These are phyloP conservation scores for Phoxinus dragarum DNA, from an alignment of 2,797 vertebrate genomes.

Conservation along the genomic window DNA sequence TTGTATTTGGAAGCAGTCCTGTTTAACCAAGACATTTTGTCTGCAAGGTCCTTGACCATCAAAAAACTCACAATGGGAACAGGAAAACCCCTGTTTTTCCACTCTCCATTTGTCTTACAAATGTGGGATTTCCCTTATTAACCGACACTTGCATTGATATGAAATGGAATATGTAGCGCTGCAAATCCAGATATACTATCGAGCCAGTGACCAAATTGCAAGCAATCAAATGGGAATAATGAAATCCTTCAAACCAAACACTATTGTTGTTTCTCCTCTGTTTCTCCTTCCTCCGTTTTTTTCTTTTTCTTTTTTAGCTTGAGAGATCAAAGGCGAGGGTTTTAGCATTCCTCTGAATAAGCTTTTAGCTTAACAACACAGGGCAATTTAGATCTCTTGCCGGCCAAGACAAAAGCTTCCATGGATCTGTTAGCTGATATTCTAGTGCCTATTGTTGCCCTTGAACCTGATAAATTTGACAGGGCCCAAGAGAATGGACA, in stretches of 20 bases:
- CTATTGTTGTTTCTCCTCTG: constrained; percentile 42
- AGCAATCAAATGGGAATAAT: constrained; percentile 22
- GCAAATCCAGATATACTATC: neutral
- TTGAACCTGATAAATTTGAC: constrained; percentile 59
- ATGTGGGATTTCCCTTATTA: constrained; percentile 33
- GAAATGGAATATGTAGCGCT: neutral
- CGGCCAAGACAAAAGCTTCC: constrained; percentile 48
- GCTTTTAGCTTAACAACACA: constrained; percentile 58
- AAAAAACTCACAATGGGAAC: constrained; percentile 25
- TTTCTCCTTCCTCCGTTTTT: constrained; percentile 30
- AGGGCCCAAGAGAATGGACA: constrained; percentile 55
- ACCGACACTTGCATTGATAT: constrained; percentile 10
- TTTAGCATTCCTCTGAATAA: constrained; percentile 57
- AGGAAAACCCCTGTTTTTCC: constrained; percentile 29
- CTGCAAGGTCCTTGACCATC: constrained; percentile 33
- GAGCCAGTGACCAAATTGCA: neutral
- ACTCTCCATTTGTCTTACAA: constrained; percentile 31
- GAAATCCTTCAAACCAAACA: constrained; percentile 29
- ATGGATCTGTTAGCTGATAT: constrained; percentile 59
- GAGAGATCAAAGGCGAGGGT: constrained; percentile 58
- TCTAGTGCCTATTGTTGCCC: constrained; percentile 57
- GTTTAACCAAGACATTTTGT: constrained; percentile 54
- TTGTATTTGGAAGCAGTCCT: constrained; percentile 52
- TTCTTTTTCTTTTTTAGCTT: constrained; percentile 27
- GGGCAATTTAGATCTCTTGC: constrained; percentile 59